Percentiles rank a stretch among this genome's conserved stretches.
These are phyloP conservation scores for Scaptomyza polygonia DNA, from an alignment of 2,888 invertebrate genomes.

Conservation along the genomic window DNA sequence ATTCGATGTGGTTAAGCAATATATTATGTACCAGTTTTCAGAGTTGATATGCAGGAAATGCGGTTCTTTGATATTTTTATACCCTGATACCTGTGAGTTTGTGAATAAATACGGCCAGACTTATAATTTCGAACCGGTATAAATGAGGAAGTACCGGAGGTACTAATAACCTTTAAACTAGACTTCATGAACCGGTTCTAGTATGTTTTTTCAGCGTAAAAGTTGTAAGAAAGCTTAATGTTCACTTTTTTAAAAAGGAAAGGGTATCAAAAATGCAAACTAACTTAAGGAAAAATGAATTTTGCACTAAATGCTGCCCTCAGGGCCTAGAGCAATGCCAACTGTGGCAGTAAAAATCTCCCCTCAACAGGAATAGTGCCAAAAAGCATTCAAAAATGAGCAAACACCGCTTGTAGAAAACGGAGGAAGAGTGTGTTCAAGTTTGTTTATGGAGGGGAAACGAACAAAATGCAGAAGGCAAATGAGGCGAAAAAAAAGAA, in stretches of 20 bases:
- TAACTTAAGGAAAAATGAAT: constrained; percentile 4
- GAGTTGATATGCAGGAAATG: too few relatives aligned
- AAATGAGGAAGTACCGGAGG: too few relatives aligned
- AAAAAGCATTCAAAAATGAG: constrained; percentile 54
- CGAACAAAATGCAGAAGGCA: constrained; percentile 30
- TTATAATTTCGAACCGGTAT: too few relatives aligned
- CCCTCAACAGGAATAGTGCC: constrained; percentile 34
- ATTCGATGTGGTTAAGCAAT: too few relatives aligned
- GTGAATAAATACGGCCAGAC: too few relatives aligned
- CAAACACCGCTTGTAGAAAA: neutral
- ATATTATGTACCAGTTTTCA: too few relatives aligned
- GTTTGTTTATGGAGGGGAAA: neutral
- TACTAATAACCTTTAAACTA: too few relatives aligned
- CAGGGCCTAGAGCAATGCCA: constrained; percentile 38
- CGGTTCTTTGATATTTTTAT: too few relatives aligned
- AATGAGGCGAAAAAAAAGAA: constrained; percentile 31
- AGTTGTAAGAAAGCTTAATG: neutral
- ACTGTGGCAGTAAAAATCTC: constrained; percentile 27
- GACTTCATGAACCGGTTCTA: neutral
- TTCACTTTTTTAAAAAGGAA: neutral
- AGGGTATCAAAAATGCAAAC: constrained; percentile 23
- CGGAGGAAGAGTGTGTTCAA: neutral
- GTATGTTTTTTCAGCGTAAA: too few relatives aligned
- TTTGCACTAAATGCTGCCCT: constrained; percentile 38
- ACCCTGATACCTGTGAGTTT: too few relatives aligned